Evolutionary conservation across 2,113 vertebrate genomes (phyloP), one percentile per base, ranked within the genome.

Genomic region (Acanthisitta chloris): DNA sequence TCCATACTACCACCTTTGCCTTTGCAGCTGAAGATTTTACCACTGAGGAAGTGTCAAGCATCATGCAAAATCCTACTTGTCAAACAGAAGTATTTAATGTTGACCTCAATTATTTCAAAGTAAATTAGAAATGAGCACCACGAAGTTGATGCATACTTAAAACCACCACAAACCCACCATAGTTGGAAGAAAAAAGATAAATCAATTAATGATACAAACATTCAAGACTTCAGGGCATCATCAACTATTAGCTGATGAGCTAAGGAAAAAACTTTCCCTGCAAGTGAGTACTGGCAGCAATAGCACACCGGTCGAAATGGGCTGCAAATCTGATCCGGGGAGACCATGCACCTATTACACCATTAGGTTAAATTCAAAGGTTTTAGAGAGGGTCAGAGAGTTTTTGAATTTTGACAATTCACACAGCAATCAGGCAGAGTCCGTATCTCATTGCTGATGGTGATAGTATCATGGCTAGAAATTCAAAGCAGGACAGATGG

Each of bases 81-180:
- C 40, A 24, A 81, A 73, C 49, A 86, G 26, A 82, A 65, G 9
- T 70, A 71, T 83, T 92, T 90, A 61, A 83, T 21, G 25, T 34
- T 83, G 51, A 80, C 59, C 29, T 73, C 59, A 86, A 61, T 80
- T 86, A 94, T 92, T 81, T 74, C 2, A 2, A 73, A 73, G 17
- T 62, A 67, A 93, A 90, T 78, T 59, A 67, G 62, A 90, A 38
- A 88, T 62, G 28, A 86, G 74, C 34, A 55, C n/a, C 38, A 67
- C 46, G 8, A 19, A 88, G 55, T 14, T 62, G 54, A 71, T 51
- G 54, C 14, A 20, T 65, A 65, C 9, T 77, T 91, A 57, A 62
- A 94, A 61, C 24, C 83, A 71, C 71, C 90, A 90, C 71, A 93
- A 96, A 96, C 77, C 67, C 59, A 81, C 54, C 24, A 28, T 3